Base-by-base conservation (phyloP, 2,113 vertebrate genomes). In the Cariama cristata region DNA sequence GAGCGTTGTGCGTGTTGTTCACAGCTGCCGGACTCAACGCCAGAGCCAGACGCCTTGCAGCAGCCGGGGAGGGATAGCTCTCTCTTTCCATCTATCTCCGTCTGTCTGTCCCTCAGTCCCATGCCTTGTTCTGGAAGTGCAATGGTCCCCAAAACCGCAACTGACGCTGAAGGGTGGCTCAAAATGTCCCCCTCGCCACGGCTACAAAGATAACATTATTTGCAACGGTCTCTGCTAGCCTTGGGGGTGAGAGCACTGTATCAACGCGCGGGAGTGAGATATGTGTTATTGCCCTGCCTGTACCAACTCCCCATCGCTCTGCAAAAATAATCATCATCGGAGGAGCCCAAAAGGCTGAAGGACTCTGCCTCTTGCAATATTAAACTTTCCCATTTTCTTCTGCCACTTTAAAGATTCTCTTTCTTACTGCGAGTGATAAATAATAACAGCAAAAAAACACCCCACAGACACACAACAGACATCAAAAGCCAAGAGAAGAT, bases 371-470 rank as follows among this genome's bases (percentile, higher is more conserved):
- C 66, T 8, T 94, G 92, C 90, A 96, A 97, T 96, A 97, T 97
- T 95, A 77, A 96, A 95, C 83, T 69, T 86, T 9, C 95, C 85
- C 88, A 87, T 94, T 96, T 97, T 91, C 95, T 85, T 74, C 94
- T 94, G 87, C 93, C 84, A 74, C 93, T 97, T 98, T 97, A 95
- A 97, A 97, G 93, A 96, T 93, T 97, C 97, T 90, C 88, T 97
- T 97, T 97, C 96, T 96, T 79, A 94, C 94, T 4, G 77, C 6
- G 8, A 76, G 96, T 87, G 93, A 98, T 96, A 96, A 97, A 97
- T 97, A 97, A 95, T 95, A 97, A 94, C 82, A 73, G 88, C 75
- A n/a, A 59, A 85, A 87, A 91, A 93, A 59, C 92, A 93, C 87
- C 91, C 97, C 89, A 82, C 93, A 89, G 95, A 97, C 94, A 97